Conservation (phyloP, 2,888 invertebrate genomes). For the Oxyteleia sp. region DNA sequence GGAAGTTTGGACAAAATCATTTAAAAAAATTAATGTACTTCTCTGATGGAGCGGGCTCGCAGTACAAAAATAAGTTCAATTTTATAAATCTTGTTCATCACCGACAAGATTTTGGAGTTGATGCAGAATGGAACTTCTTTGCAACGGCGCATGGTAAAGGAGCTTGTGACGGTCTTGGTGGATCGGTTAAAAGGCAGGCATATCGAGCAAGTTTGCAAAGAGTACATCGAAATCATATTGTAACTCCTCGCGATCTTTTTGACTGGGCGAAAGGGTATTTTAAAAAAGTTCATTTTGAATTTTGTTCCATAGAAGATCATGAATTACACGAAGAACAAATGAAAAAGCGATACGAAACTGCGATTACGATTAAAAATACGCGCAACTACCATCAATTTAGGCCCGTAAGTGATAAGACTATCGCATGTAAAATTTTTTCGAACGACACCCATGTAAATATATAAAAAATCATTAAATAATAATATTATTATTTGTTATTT, state of each 20-base stretch:
- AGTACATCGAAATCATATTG: slow-evolving; percentile 30
- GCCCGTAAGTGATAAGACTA: background rate
- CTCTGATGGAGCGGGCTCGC: too few species aligned
- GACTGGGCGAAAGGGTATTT: slow-evolving; percentile 31
- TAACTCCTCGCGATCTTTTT: slow-evolving; percentile 14
- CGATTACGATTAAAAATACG: slow-evolving; percentile 24
- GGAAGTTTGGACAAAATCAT: slow-evolving; percentile 2
- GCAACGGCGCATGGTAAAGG: slow-evolving; percentile 53
- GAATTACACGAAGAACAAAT: slow-evolving; percentile 6
- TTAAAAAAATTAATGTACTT: slow-evolving; percentile 27
- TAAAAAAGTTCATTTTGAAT: slow-evolving; percentile 30
- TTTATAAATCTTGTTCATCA: slow-evolving; percentile 38
- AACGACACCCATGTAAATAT: slow-evolving; percentile 11
- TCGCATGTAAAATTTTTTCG: slow-evolving; percentile 17
- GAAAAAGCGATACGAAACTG: slow-evolving; percentile 3
- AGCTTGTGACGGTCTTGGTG: slow-evolving; percentile 48
- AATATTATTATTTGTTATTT: slow-evolving; percentile 5
- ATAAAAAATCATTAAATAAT: slow-evolving; percentile 2
- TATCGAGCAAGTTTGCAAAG: slow-evolving; percentile 32
- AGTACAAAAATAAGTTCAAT: too few species aligned
- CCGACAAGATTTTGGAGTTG: slow-evolving; percentile 38
- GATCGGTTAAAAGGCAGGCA: slow-evolving; percentile 45
- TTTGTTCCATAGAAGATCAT: slow-evolving; percentile 20
- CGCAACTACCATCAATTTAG: slow-evolving; percentile 8
- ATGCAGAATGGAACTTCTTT: slow-evolving; percentile 54